Conservation (phyloP, 2,888 invertebrate species). For the Aleiodes leptofemur region DNA sequence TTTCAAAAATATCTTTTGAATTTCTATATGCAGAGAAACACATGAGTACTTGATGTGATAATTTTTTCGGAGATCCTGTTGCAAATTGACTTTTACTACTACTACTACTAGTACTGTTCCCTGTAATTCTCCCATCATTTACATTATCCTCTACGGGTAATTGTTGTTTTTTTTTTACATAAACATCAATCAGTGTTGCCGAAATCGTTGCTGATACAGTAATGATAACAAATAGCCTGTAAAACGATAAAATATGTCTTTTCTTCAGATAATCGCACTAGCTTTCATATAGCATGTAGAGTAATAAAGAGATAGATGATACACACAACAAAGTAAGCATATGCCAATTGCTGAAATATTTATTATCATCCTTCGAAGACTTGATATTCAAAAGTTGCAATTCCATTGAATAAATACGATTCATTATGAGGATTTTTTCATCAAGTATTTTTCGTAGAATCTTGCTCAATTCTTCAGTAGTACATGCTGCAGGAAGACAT, state of each 20-base stretch:
- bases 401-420: not conserved
- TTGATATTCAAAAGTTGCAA: conserved; percentile 60
- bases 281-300: no score
- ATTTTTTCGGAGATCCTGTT: not conserved
- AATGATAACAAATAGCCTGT: not conserved
- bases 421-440: conserved; percentile 1
- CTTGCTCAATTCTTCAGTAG: not conserved
- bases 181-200: no score
- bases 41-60: conserved; percentile 63
- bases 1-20: conserved; percentile 73
- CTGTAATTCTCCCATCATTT: no score
- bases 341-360: conserved; percentile 67
- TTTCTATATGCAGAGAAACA: conserved; percentile 78
- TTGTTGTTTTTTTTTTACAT: no score
- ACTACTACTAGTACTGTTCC: no score
- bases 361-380: conserved; percentile 64
- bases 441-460: not conserved
- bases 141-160: no score
- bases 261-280: no score
- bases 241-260: not conserved
- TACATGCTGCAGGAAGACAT: conserved; percentile 15
- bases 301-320: not conserved
- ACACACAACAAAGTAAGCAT: conserved; percentile 72
- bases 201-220: not conserved
- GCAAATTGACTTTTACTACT: no score